phyloP scores from a whole-genome alignment of 2,888 invertebrate species.

The Diogma glabrata region DNA sequence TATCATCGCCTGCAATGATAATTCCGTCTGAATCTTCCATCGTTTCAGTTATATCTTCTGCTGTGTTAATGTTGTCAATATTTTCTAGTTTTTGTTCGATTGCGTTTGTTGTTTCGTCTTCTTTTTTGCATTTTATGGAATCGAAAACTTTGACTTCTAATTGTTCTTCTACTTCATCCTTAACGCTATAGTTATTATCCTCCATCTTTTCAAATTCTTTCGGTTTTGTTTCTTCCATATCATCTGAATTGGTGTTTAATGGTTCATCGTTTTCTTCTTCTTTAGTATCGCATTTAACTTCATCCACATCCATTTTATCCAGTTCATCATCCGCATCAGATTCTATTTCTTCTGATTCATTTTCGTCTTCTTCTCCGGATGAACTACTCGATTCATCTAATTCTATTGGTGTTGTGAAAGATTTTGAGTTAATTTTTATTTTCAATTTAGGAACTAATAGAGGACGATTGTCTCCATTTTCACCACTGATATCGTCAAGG shows the following conservation, averaged over 20 bases:
- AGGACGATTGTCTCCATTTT: slow-evolving; percentile 12
- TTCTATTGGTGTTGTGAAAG: slow-evolving; percentile 32
- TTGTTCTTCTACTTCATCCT: slow-evolving; percentile 2
- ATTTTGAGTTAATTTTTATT: slow-evolving; percentile 48
- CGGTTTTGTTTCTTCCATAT: slow-evolving; percentile 9
- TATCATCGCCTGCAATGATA: slow-evolving; percentile 48
- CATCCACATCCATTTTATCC: slow-evolving; percentile 18
- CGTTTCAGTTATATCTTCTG: slow-evolving; percentile 11
- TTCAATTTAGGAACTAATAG: slow-evolving; percentile 53
- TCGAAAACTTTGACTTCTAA: neutral
- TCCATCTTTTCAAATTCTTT: slow-evolving; percentile 19
- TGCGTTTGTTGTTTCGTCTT: neutral
- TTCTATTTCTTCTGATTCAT: slow-evolving; percentile 26
- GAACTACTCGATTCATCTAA: slow-evolving; percentile 5
- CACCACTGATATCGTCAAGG: too few species aligned
- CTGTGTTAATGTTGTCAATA: slow-evolving; percentile 13
- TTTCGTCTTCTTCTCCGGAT: slow-evolving; percentile 15
- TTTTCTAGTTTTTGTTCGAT: neutral
- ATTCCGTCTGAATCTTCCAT: slow-evolving; percentile 32
- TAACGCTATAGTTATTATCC: slow-evolving; percentile 5
- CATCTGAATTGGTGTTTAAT: slow-evolving; percentile 20
- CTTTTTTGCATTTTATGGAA: neutral
- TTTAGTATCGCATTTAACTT: slow-evolving; percentile 16
- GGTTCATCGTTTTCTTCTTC: slow-evolving; percentile 20
- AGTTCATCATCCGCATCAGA: slow-evolving; percentile 10